A percentile compares a stretch with the other conserved stretches of the same genome.
These are phyloP conservation scores for Morphnarchus princeps DNA, from an alignment of 2,113 vertebrate genomes.

Conservation along the genomic window DNA sequence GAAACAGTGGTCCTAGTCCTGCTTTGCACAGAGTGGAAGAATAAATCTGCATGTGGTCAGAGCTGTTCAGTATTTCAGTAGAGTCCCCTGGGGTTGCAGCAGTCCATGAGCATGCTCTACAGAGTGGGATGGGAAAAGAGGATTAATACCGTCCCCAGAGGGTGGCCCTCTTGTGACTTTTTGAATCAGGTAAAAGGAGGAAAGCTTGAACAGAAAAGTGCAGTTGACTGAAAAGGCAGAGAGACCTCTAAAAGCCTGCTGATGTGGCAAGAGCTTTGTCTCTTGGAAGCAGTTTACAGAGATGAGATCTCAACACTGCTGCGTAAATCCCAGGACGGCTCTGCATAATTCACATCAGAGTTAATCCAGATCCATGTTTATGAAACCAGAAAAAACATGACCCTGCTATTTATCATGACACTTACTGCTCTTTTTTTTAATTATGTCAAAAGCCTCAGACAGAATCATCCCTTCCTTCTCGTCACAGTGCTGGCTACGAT, in stretches of 20 bases:
- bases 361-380: constrained; percentile 42
- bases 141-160: not conserved
- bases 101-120: not conserved
- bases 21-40: not conserved
- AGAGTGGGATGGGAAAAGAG: not conserved
- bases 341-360: constrained; percentile 31
- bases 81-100: not conserved
- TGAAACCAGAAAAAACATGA: not conserved
- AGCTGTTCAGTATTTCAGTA: not conserved
- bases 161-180: not conserved
- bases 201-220: not conserved
- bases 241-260: constrained; percentile 30
- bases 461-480: not conserved
- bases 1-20: not conserved
- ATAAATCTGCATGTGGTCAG: constrained; percentile 10
- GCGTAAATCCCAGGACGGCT: not conserved
- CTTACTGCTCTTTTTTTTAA: not conserved
- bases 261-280: constrained; percentile 23
- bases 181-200: constrained; percentile 8
- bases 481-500: not conserved
- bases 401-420: not conserved
- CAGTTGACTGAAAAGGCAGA: constrained; percentile 1
- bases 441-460: constrained; percentile 1
- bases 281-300: constrained; percentile 31
- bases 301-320: not conserved